Conservation (phyloP, 1,140 invertebrate species). For the Drosophila rufa region DNA sequence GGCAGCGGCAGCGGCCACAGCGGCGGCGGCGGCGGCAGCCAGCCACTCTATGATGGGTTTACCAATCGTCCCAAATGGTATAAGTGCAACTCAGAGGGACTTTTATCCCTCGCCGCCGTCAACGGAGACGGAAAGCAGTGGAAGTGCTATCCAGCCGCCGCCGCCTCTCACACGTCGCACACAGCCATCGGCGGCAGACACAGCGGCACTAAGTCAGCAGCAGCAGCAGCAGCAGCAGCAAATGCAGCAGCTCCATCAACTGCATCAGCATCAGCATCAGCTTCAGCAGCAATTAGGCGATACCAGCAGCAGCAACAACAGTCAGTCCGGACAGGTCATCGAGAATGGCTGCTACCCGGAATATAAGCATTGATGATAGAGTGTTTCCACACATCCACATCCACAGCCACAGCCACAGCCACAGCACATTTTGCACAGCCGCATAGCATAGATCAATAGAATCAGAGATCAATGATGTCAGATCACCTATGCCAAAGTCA, state of each 20-base stretch:
- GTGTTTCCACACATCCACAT: conserved; percentile 14
- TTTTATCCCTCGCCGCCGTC: conserved; percentile 85
- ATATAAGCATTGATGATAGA: conserved; percentile 88
- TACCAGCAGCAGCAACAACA: conserved; percentile 85
- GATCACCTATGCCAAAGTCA: too few relatives aligned
- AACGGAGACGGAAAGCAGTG: conserved; percentile 85
- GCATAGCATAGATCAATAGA: not conserved
- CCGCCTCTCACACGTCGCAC: conserved; percentile 77
- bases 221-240: conserved; percentile 67
- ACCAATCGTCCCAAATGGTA: conserved; percentile 82
- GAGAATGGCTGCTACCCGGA: conserved; percentile 85
- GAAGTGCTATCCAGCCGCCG: conserved; percentile 84
- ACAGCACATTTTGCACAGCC: conserved; percentile 6
- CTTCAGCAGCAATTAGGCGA: conserved; percentile 75
- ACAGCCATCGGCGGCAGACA: conserved; percentile 32
- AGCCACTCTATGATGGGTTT: conserved; percentile 82
- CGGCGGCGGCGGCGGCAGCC: conserved; percentile 61
- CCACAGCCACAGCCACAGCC: not conserved
- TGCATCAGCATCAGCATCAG: conserved; percentile 69
- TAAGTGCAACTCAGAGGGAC: conserved; percentile 85
- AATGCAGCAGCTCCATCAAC: conserved; percentile 49
- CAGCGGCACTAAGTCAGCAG: conserved; percentile 58
- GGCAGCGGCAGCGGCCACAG: conserved; percentile 45
- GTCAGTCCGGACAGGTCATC: conserved; percentile 85
- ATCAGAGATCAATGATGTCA: too few relatives aligned